Evolutionary conservation across 2,113 vertebrate species (phyloP).

Genomic region (Oceanodroma tethys): DNA sequence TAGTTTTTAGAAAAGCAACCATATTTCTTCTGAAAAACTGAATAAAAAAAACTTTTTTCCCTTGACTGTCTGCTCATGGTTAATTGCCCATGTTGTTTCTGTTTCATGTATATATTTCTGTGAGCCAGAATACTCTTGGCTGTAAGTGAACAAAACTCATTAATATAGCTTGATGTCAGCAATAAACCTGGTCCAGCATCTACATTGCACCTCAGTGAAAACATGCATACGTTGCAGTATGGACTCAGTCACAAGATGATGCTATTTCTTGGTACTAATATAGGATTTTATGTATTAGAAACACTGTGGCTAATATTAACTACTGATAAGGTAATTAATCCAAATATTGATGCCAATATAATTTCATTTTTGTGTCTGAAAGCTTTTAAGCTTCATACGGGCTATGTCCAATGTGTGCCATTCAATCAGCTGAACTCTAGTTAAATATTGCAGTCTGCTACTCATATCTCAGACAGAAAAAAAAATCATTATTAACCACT

Average conservation of each 20-base stretch:
- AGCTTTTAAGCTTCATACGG: not conserved
- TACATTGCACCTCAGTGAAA: not conserved
- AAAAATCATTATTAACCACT: not conserved
- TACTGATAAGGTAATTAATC: conserved; percentile 33
- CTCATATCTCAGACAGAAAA: not conserved
- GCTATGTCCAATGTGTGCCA: not conserved
- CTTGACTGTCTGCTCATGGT: not conserved
- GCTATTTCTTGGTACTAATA: not conserved
- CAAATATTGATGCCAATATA: not conserved
- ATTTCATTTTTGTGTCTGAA: not conserved
- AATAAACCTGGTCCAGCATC: not conserved
- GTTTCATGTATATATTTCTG: not conserved
- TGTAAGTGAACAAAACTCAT: not conserved
- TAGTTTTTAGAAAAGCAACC: not conserved
- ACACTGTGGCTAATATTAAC: not conserved
- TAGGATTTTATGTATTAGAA: not conserved
- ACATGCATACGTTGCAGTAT: not conserved
- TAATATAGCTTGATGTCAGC: not conserved
- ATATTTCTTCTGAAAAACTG: not conserved
- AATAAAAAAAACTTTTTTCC: not conserved
- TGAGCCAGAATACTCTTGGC: not conserved
- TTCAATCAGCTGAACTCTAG: not conserved
- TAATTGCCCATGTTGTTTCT: not conserved
- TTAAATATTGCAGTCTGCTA: conserved; percentile 12
- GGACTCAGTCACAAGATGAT: not conserved